These are phyloP conservation scores for Coelopa pilipes DNA, from an alignment of 2,888 invertebrate species.

Conservation along the genomic window DNA sequence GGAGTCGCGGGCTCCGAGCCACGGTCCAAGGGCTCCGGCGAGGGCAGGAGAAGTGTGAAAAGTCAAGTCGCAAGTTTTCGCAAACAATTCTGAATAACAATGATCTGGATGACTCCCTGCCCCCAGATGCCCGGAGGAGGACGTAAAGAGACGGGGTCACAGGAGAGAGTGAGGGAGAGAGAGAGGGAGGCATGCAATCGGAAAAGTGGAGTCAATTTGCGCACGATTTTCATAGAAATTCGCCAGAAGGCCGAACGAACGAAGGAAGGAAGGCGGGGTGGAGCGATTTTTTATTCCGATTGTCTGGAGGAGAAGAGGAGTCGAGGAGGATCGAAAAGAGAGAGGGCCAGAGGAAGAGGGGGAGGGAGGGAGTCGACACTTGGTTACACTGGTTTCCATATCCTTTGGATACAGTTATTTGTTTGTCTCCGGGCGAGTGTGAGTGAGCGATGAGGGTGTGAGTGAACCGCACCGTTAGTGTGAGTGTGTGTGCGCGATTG, in stretches of 20 bases:
- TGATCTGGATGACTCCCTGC: conserved; percentile 40
- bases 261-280: too few species aligned
- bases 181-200: background rate
- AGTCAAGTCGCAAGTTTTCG: conserved; percentile 48
- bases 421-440: background rate
- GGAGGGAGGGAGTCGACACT: background rate
- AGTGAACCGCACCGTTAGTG: background rate
- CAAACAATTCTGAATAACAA: conserved; percentile 48
- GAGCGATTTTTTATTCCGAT: too few species aligned
- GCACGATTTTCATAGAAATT: conserved; percentile 40
- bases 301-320: background rate
- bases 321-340: background rate
- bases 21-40: background rate
- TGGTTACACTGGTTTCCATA: conserved; percentile 1
- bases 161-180: background rate
- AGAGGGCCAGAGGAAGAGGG: too few species aligned
- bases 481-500: conserved; percentile 22
- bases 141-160: background rate
- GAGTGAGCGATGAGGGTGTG: too few species aligned
- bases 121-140: background rate
- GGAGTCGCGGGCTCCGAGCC: too few species aligned
- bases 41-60: conserved; percentile 46
- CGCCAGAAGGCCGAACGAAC: background rate
- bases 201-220: conserved; percentile 42
- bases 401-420: conserved; percentile 28